Base-by-base conservation (phyloP, 2,113 vertebrate genomes). In the Sorex araneus region DNA sequence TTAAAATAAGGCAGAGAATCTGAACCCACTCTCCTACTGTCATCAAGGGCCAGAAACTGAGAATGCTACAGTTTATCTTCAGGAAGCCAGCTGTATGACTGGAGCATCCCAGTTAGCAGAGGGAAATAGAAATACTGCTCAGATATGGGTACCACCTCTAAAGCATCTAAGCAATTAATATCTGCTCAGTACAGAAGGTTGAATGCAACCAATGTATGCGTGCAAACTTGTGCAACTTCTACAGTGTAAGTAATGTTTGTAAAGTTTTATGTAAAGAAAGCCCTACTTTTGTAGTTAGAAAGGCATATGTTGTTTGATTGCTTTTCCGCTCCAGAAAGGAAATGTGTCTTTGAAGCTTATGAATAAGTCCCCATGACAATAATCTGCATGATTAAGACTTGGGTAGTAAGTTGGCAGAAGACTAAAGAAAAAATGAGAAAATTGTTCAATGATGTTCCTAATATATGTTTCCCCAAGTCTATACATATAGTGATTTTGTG, bases 261-360 rank as follows among this genome's bases (percentile, higher is more conserved):
- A 97, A 84, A 96, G 93, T 96, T 97, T 94, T 97, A 97, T 95
- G 82, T 90, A 95, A 11, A 28, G 45, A 91, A 60, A 64, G 94
- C 97, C 96, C 95, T 96, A 97, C 93, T 88, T 97, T 96, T 97
- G 89, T 79, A 96, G 94, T 96, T 90, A 97, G 97, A 88, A 70
- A 94, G 87, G 9, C 82, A 81, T 84, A 83, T 63, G 28, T 89
- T 96, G 32, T 74, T 89, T 96, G 79, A 94, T 85, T 82, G 21
- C 19, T 73, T 64, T 87, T 34, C 32, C 60, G 3, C 10, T 6
- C 3, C 23, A n/a, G 3, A 74, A 92, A 69, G 21, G 21, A 70
- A 85, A 93, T 11, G 73, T 25, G 1, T 84, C 8, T 79, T 86
- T 45, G 11, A 75, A 10, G 1, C 36, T 40, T 32, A 57, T 23